Base-by-base conservation (phyloP, 2,113 vertebrate genomes). In the Condylura cristata region DNA sequence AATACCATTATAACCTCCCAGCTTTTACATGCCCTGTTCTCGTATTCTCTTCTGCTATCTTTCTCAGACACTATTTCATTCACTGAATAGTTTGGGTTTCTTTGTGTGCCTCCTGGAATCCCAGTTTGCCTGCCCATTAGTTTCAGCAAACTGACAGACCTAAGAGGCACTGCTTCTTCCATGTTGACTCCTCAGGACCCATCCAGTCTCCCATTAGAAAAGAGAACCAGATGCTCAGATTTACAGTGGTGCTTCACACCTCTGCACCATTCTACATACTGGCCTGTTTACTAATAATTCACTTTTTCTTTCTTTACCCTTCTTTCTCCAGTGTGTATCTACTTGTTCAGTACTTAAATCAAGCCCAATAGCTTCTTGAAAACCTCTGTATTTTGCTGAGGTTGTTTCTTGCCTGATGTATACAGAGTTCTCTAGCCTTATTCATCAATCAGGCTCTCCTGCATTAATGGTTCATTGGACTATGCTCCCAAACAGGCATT, bases 291-390 rank as follows among this genome's bases (percentile, higher is more conserved):
- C 37, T 46, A 61, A 16, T 5, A 51, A 18, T 75, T n/a, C 14
- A 26, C 2, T 13, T 86, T 28, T 83, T 84, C 51, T 26, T 56
- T 78, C 72, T 96, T 37, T 66, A 5, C 26, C 66, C n/a, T 56
- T 78, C 72, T 96, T 37, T 66, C 3, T 30, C 66, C n/a, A 13
- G 30, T n/a, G 18, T 28, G 30, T 3, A 63, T 81, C 37, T 56
- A 12, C 24, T 51, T 66, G 34, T 75, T 74, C 32, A 90, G 37
- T 22, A 80, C 65, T 80, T 66, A 71, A 58, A 30, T 28, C 18
- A 89, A 71, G 4, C 7, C 63, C 61, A 14, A 13, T 2, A 83
- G 63, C 86, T 88, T 89, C 74, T 96, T 92, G 32, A 80, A 83
- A 94, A 71, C 10, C 37, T 66, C 34, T 71, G 39, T 83, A 18